Conservation (phyloP, 2,113 vertebrate genomes). For the Crotalus helleri region DNA sequence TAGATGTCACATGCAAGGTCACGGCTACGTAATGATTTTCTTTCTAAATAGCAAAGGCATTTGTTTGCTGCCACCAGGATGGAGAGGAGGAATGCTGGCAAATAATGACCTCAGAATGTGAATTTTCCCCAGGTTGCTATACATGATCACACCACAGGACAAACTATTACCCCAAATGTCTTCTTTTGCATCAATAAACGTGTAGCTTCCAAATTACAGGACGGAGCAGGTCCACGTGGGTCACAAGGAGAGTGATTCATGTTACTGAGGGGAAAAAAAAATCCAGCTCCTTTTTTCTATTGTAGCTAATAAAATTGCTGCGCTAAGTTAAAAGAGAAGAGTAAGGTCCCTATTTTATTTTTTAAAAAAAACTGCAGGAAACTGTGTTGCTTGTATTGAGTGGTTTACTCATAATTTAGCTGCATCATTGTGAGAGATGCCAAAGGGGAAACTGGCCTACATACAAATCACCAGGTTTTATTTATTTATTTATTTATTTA, state of each 20-base stretch:
- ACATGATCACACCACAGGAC: background rate
- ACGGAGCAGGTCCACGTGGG: background rate
- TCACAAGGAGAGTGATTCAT: background rate
- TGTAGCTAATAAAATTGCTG: background rate
- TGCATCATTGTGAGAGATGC: background rate
- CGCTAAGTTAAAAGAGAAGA: background rate
- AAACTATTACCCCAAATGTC: background rate
- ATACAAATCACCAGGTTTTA: background rate
- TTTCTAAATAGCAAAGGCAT: background rate
- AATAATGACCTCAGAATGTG: background rate
- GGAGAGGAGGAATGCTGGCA: background rate
- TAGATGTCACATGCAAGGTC: constrained; percentile 42
- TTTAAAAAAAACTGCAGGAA: background rate
- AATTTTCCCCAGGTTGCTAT: background rate
- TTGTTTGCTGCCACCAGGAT: background rate
- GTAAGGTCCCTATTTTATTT: background rate
- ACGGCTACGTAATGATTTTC: constrained; percentile 40
- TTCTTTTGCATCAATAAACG: background rate
- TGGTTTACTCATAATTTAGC: background rate
- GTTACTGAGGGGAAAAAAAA: background rate
- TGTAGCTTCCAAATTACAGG: background rate
- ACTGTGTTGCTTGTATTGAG: background rate
- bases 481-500: too few relatives aligned
- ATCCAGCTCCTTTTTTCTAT: background rate
- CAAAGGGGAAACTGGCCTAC: background rate